These are phyloP conservation scores for Tetanocera ferruginea DNA, from an alignment of 2,888 invertebrate species.

Conservation along the genomic window DNA sequence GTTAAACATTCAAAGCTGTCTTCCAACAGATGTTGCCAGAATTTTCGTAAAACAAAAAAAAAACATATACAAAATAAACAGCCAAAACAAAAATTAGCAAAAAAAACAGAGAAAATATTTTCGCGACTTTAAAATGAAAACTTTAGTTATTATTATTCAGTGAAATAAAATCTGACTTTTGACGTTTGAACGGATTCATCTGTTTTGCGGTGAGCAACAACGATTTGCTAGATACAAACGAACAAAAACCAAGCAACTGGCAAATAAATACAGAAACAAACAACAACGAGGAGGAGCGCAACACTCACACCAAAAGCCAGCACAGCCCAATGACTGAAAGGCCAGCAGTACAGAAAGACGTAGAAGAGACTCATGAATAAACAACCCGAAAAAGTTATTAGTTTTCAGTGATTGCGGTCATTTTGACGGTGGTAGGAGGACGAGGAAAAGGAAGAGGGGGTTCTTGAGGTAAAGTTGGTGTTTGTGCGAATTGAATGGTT, in stretches of 20 bases:
- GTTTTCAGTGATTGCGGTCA: conserved; percentile 54
- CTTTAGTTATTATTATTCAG: conserved; percentile 14
- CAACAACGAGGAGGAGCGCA: not conserved
- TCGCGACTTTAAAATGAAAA: conserved; percentile 1
- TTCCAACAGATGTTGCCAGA: not conserved
- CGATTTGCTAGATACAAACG: not conserved
- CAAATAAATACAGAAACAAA: not conserved
- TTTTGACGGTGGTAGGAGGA: conserved; percentile 13
- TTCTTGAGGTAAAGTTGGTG: not conserved
- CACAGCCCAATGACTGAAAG: not conserved
- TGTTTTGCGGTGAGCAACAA: conserved; percentile 26
- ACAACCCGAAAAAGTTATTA: conserved; percentile 57
- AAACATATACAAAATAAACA: not conserved
- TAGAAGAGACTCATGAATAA: conserved; percentile 24
- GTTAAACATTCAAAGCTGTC: not conserved
- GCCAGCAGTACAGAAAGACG: not conserved
- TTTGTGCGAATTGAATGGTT: not conserved
- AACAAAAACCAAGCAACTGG: conserved; percentile 5
- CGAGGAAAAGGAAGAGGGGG: not conserved
- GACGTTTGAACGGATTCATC: conserved; percentile 29
- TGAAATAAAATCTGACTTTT: conserved; percentile 16
- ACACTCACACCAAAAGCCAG: not conserved
- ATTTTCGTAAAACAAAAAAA: too few relatives aligned
- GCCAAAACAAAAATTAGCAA: not conserved
- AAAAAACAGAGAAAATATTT: not conserved